phyloP scores from a whole-genome alignment of 2,888 invertebrate genomes.

The Cheilosia vulpina region DNA sequence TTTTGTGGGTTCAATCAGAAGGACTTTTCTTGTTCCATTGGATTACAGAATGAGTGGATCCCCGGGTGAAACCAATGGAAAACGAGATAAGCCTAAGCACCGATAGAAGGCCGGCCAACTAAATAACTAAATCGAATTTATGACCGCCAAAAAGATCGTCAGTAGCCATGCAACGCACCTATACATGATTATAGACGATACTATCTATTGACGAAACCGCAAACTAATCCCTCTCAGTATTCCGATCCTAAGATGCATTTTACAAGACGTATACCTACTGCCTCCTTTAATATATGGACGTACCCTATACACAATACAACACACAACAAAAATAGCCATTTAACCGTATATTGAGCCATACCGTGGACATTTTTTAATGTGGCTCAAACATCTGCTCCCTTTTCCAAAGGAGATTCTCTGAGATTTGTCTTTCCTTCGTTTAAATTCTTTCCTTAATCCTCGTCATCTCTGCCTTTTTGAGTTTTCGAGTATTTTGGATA shows the following conservation, averaged over 20 bases:
- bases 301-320: too few species aligned
- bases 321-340: slow-evolving; percentile 13
- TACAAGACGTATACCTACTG: not conserved
- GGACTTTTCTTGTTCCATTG: too few species aligned
- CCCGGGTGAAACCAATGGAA: too few species aligned
- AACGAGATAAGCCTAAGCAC: too few species aligned
- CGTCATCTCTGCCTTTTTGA: slow-evolving; percentile 73
- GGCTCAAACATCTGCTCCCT: slow-evolving; percentile 63
- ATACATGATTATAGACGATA: not conserved
- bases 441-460: slow-evolving; percentile 68
- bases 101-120: too few species aligned
- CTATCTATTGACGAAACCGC: slow-evolving; percentile 33
- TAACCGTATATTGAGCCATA: slow-evolving; percentile 15
- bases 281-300: slow-evolving; percentile 1
- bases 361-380: slow-evolving; percentile 34
- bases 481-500: slow-evolving; percentile 66
- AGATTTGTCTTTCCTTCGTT: slow-evolving; percentile 62
- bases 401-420: slow-evolving; percentile 40
- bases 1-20: too few species aligned
- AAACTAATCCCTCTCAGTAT: slow-evolving; percentile 34
- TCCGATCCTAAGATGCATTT: slow-evolving; percentile 37
- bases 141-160: not conserved
- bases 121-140: not conserved
- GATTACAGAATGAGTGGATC: too few species aligned
- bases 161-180: not conserved